A percentile compares a stretch with the other conserved stretches of the same genome.
These are phyloP conservation scores for Lampropteryx suffumata DNA, from an alignment of 2,888 invertebrate genomes.

Conservation along the genomic window DNA sequence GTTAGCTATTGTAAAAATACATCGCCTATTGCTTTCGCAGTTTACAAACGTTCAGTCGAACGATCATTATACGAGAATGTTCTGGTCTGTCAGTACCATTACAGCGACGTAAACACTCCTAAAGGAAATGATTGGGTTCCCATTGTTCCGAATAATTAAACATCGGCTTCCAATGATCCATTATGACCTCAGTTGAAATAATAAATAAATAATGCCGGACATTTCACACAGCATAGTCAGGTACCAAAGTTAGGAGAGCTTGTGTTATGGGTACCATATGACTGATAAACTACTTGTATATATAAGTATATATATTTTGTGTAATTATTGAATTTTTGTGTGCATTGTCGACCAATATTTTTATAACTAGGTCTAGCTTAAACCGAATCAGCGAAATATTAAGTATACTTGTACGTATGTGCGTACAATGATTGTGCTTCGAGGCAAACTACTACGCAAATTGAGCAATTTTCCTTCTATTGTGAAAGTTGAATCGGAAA, in stretches of 20 bases:
- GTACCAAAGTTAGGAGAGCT: no score
- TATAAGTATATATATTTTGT: neutral
- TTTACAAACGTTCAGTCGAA: neutral
- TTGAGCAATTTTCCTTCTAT: slow-evolving; percentile 23
- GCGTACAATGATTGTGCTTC: slow-evolving; percentile 14
- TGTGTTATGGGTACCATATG: no score
- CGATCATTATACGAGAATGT: neutral
- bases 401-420: neutral
- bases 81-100: neutral
- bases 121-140: slow-evolving; percentile 45
- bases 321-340: neutral
- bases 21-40: no score
- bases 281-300: no score
- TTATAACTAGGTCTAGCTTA: neutral
- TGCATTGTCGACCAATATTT: no score
- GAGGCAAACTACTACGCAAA: slow-evolving; percentile 18
- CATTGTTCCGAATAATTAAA: slow-evolving; percentile 67
- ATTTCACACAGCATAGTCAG: no score
- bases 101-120: slow-evolving; percentile 37
- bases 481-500: slow-evolving; percentile 25
- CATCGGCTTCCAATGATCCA: slow-evolving; percentile 19
- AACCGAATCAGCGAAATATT: slow-evolving; percentile 1
- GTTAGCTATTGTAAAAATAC: no score
- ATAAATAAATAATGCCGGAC: no score
- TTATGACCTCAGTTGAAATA: slow-evolving; percentile 7